Conservation (phyloP, 2,797 vertebrate genomes). For the Aplochiton taeniatus region DNA sequence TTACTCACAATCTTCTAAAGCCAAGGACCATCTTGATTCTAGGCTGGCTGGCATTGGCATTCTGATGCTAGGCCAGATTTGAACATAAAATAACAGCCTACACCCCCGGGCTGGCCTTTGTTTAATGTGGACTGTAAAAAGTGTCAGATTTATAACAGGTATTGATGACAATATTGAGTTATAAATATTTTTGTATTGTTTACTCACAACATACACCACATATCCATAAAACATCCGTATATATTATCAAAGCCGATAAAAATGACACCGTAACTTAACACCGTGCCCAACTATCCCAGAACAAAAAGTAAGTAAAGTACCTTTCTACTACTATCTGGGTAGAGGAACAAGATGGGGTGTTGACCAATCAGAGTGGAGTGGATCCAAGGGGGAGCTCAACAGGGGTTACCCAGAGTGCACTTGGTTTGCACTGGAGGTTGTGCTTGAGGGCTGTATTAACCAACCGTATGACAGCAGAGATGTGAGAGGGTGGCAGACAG, state of each 20-base stretch:
- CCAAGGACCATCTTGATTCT: constrained; percentile 10
- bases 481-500: constrained; percentile 44
- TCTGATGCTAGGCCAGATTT: constrained; percentile 17
- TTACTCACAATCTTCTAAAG: constrained; percentile 10
- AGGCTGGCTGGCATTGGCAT: not conserved
- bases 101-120: constrained; percentile 19
- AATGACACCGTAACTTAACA: too few relatives aligned
- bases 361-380: constrained; percentile 12
- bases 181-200: too few relatives aligned
- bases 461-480: constrained; percentile 41
- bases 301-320: too few relatives aligned
- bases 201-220: too few relatives aligned
- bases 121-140: constrained; percentile 19
- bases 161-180: constrained; percentile 9
- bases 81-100: constrained; percentile 5
- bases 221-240: too few relatives aligned
- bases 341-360: constrained; percentile 25
- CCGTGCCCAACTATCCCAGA: too few relatives aligned
- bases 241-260: too few relatives aligned
- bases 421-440: constrained; percentile 50
- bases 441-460: constrained; percentile 60
- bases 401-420: constrained; percentile 67
- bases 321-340: constrained; percentile 22
- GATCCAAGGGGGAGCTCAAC: constrained; percentile 34
- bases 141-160: constrained; percentile 22